A percentile compares a stretch with the other conserved stretches of the same genome.
Evolutionary conservation across 2,888 invertebrate species (phyloP).

Genomic region (Ormyrus thymus): DNA sequence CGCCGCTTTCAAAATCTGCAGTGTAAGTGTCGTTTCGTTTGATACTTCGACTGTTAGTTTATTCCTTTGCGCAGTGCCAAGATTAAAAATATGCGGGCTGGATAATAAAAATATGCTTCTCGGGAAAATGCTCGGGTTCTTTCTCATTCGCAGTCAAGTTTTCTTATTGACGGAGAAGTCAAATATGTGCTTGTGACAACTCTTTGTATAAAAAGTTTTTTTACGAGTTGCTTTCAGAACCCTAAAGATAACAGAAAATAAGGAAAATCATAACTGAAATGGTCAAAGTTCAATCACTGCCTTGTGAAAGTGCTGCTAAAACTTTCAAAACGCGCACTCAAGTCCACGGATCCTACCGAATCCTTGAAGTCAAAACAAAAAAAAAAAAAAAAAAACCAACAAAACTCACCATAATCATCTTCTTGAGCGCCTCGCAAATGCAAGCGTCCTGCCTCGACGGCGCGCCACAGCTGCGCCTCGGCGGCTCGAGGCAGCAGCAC

Average conservation of each 20-base stretch:
- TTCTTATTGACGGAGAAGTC: too few relatives aligned
- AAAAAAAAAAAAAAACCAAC: too few relatives aligned
- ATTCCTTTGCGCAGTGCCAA: slow-evolving; percentile 30
- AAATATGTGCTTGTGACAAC: background rate
- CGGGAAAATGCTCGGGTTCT: background rate
- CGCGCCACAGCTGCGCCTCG: too few relatives aligned
- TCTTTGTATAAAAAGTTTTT: background rate
- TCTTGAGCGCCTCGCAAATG: slow-evolving; percentile 21
- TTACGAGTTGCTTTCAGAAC: background rate
- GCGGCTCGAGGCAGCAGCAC: too few relatives aligned
- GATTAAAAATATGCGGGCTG: slow-evolving; percentile 8
- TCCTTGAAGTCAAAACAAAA: background rate
- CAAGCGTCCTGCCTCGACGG: background rate
- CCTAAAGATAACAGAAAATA: slow-evolving; percentile 1
- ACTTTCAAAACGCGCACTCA: background rate
- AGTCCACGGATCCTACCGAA: background rate
- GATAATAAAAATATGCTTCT: background rate
- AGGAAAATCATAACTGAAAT: background rate
- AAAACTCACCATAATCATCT: too few relatives aligned
- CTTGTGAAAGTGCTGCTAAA: too few relatives aligned
- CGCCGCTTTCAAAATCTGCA: slow-evolving; percentile 24
- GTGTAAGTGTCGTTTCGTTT: slow-evolving; percentile 40
- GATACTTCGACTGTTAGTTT: slow-evolving; percentile 39
- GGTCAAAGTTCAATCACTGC: too few relatives aligned
- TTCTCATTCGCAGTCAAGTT: too few relatives aligned